Evolutionary conservation across 30 jellyfish, hydroid and myxozoan genomes (phyloP).

Genomic region (Turritopsis dohrnii): DNA sequence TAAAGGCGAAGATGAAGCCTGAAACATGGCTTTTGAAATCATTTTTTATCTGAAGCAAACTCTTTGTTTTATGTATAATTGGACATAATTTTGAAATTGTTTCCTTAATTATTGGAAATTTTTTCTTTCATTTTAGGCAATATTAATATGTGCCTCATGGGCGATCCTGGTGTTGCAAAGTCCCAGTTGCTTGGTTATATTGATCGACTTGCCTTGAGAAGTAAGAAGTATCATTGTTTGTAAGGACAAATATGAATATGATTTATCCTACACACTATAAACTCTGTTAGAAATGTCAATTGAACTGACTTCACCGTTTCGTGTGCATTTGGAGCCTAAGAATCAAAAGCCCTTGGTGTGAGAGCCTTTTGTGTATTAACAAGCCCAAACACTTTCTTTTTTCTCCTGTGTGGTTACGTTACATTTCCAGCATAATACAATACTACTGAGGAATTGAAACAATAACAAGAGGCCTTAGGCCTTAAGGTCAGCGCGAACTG

Average conservation of each 20-base stretch:
- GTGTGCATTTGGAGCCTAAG: too few relatives aligned
- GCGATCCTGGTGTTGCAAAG: conserved; percentile 99
- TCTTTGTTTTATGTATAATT: background rate
- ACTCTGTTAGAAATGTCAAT: too few relatives aligned
- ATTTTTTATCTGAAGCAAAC: background rate
- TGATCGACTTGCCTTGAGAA: conserved; percentile 95
- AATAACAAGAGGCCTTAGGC: too few relatives aligned
- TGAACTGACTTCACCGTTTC: too few relatives aligned
- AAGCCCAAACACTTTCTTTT: too few relatives aligned
- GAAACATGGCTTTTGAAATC: background rate
- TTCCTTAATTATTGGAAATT: background rate
- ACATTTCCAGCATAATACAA: too few relatives aligned
- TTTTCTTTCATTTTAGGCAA: conserved; percentile 48
- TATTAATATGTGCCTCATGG: conserved; percentile 94
- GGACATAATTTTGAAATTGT: background rate
- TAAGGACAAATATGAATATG: background rate
- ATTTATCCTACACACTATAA: too few relatives aligned
- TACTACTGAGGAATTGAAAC: too few relatives aligned
- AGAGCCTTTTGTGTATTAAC: too few relatives aligned
- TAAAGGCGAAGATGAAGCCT: conserved; percentile 17
- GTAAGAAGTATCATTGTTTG: conserved; percentile 35
- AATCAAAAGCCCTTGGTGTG: too few relatives aligned
- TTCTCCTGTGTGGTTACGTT: too few relatives aligned
- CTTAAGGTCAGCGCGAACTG: too few relatives aligned
- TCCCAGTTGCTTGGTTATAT: conserved; percentile 96